Conservation (phyloP, 2,888 invertebrate genomes). For the Pocota personata region DNA sequence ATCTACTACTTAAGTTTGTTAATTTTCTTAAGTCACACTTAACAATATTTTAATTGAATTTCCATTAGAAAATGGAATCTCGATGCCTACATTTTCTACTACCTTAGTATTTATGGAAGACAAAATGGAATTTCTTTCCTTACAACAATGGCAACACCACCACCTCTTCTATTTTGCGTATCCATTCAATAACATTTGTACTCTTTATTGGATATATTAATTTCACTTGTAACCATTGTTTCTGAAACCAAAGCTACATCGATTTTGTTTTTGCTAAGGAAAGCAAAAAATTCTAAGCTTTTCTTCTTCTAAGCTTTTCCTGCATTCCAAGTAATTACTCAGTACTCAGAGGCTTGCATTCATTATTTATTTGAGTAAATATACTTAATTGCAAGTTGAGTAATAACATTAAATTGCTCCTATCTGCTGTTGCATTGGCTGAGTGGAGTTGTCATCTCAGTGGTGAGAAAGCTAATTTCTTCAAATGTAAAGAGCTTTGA, state of each 20-base stretch:
- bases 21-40: background rate
- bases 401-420: background rate
- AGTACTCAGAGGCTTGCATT: background rate
- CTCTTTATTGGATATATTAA: background rate
- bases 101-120: background rate
- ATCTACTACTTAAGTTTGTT: too few relatives aligned
- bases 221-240: background rate
- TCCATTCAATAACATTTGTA: conserved; percentile 8
- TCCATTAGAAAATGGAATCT: conserved; percentile 10
- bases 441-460: background rate
- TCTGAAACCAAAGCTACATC: conserved; percentile 7
- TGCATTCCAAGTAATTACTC: background rate
- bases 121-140: background rate
- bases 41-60: background rate
- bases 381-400: conserved; percentile 1
- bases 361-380: background rate
- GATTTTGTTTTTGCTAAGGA: conserved; percentile 3
- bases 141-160: conserved; percentile 22
- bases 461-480: background rate
- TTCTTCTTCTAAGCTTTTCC: background rate
- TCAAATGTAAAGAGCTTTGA: background rate
- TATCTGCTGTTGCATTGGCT: background rate
- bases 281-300: conserved; percentile 9
- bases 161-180: background rate
- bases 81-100: too few relatives aligned